A percentile compares a stretch with the other conserved stretches of the same genome.
phyloP scores from a whole-genome alignment of 2,113 vertebrate species.

The Notothenia rossii region DNA sequence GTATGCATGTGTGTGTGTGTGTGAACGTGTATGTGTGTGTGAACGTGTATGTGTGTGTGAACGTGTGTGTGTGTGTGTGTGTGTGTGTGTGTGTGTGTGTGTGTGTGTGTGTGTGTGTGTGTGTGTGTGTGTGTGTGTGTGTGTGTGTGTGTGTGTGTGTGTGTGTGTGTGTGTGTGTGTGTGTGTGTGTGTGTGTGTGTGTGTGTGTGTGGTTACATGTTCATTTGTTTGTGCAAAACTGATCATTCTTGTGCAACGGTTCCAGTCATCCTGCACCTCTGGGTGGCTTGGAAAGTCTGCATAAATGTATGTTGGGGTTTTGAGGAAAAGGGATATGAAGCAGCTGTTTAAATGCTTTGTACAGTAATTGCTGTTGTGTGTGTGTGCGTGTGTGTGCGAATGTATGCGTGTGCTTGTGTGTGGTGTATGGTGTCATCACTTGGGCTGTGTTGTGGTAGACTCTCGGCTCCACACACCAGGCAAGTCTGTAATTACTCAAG shows the following conservation, averaged over 20 bases:
- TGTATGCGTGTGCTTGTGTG: slow-evolving; percentile 35
- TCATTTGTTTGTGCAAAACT: slow-evolving; percentile 21
- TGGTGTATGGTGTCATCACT: slow-evolving; percentile 78
- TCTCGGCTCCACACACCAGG: slow-evolving; percentile 82
- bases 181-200: slow-evolving; percentile 17
- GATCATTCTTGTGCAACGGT: slow-evolving; percentile 45
- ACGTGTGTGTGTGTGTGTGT: slow-evolving; percentile 11
- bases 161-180: slow-evolving; percentile 33
- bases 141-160: slow-evolving; percentile 35
- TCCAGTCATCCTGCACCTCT: slow-evolving; percentile 35
- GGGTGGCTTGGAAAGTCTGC: slow-evolving; percentile 68
- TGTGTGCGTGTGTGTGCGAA: slow-evolving; percentile 12
- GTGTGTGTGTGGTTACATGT: slow-evolving; percentile 20
- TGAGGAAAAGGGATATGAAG: slow-evolving; percentile 57
- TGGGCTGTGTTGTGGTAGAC: slow-evolving; percentile 84
- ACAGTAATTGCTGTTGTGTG: slow-evolving; percentile 59
- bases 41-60: slow-evolving; percentile 31
- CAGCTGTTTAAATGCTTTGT: slow-evolving; percentile 81
- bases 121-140: slow-evolving; percentile 30
- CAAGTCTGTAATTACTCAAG: slow-evolving; percentile 82
- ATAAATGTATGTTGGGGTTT: slow-evolving; percentile 64
- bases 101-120: slow-evolving; percentile 34
- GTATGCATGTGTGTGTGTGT: slow-evolving; percentile 21
- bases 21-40: too few relatives aligned
- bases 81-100: slow-evolving; percentile 31